Base-by-base conservation (phyloP, 2,888 invertebrate genomes). In the Isoperla grammatica region DNA sequence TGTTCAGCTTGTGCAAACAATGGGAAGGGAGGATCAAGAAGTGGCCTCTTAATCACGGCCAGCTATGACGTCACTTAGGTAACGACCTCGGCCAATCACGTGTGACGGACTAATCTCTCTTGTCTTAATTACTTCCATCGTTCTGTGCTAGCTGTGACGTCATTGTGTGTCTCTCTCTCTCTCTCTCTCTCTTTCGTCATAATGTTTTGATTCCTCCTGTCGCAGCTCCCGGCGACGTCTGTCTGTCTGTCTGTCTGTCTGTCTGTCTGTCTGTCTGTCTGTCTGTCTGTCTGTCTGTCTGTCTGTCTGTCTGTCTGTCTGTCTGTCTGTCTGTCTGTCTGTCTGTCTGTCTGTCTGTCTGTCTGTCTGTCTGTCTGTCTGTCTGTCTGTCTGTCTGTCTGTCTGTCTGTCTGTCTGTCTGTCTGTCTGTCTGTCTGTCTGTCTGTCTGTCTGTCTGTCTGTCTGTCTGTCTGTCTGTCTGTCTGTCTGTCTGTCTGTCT, bases 391-490 rank as follows among this genome's bases (percentile, higher is more conserved):
- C 22, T 12, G 39, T 53, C 49, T 12, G 22, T 49, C 20, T 49
- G 11, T 13, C 29, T 19, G 12, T 49, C 13, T 13, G 2, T 49
- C 4, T 50, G 1, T 12, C 12, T 12, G 11, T 39, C 12, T 12
- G 20, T 22, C 13, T 13, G 20, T 42, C 45, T 35, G 23, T 46
- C 56, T 56, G 45, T 45, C 46, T 35, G 35, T 37, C 42, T 20
- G 5, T 53, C 39, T 55, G 12, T 43, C 13, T 49, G 37, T 58
- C 54, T 55, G 35, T 46, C 19, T 49, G 45, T 48, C 55, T 43
- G 35, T 55, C 53, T 55, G 45, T 43, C 49, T 50, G n/a, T 19
- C 43, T 60, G 45, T 61, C 22, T 39, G 23, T 42, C 49, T 23
- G 23, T 35, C 45, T 48, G 23, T 45, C 15, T 20, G 29, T 23